phyloP scores from a whole-genome alignment of 2,797 vertebrate species.

The Argyrosomus regius region DNA sequence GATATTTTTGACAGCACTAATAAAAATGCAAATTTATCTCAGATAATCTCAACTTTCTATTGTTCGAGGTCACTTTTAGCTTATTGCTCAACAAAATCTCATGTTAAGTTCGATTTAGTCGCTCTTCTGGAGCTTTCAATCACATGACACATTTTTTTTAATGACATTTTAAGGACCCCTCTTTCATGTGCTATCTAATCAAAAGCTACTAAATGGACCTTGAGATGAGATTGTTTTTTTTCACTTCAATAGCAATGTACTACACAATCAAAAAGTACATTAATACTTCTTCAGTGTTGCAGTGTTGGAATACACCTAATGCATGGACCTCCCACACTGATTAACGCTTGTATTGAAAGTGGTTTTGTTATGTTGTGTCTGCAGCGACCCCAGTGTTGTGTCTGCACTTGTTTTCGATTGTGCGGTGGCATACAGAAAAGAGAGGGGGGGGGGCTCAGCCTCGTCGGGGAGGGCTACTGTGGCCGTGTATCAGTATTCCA shows the following conservation, averaged over 20 bases:
- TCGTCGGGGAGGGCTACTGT: conserved; percentile 42
- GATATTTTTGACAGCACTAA: too few species aligned
- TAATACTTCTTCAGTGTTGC: neutral
- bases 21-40: too few species aligned
- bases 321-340: neutral
- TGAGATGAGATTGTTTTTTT: neutral
- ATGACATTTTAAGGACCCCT: neutral
- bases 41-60: too few species aligned
- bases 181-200: neutral
- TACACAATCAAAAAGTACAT: neutral
- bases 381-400: conserved; percentile 54
- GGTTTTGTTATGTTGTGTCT: conserved; percentile 57
- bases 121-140: neutral
- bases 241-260: neutral
- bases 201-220: neutral
- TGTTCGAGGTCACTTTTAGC: neutral
- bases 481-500: conserved; percentile 81
- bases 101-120: neutral
- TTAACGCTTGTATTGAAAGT: neutral
- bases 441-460: conserved; percentile 24
- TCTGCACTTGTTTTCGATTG: conserved; percentile 55
- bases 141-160: neutral
- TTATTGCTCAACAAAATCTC: neutral
- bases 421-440: conserved; percentile 25
- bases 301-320: conserved; percentile 5